Evolutionary conservation across 2,113 vertebrate genomes (phyloP), one percentile per base, ranked within the genome.

Genomic region (Cottus gobio): DNA sequence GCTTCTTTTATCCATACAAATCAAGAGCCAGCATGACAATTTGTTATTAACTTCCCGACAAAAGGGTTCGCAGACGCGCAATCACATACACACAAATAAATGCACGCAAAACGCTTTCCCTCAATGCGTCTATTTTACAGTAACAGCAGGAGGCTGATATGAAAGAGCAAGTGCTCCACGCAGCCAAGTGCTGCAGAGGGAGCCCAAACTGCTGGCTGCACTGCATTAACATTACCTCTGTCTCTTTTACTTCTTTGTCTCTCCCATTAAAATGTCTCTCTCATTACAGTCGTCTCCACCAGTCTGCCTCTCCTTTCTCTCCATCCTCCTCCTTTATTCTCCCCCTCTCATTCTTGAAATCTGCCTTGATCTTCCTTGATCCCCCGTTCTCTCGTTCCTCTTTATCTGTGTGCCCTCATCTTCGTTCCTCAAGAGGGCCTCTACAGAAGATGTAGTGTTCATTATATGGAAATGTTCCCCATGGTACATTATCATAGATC

Each of bases 401-500:
- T 86, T 85, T 87, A 88, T 89, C 85, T 70, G 30, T 60, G 63
- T 75, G 62, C 85, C 89, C 83, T 87, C 79, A 74, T 85, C 85
- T 62, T 20, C 46, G 52, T 84, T 85, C 73, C 90, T 86, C 72
- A 68, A 85, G 88, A 90, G 92, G 83, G 75, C 64, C 85, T 83
- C 84, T 86, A 89, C 92, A 87, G 83, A 91, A 92, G 91, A 94
- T 81, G 75, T 86, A 91, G 82, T 86, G 85, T 91, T 93, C 93
- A 91, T 93, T 93, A 91, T 87, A 90, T 91, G 84, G 90, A 91
- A 91, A 91, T 87, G 87, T 89, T 88, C 87, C 88, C 90, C 48
- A 39, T 46, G 83, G 89, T 84, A 71, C 84, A 87, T 90, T 87
- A 89, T 85, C 89, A 90, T 87, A 84, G 85, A 91, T 92, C 85